Conservation (phyloP, 2,888 invertebrate genomes). For the Acanthosoma haemorrhoidale region DNA sequence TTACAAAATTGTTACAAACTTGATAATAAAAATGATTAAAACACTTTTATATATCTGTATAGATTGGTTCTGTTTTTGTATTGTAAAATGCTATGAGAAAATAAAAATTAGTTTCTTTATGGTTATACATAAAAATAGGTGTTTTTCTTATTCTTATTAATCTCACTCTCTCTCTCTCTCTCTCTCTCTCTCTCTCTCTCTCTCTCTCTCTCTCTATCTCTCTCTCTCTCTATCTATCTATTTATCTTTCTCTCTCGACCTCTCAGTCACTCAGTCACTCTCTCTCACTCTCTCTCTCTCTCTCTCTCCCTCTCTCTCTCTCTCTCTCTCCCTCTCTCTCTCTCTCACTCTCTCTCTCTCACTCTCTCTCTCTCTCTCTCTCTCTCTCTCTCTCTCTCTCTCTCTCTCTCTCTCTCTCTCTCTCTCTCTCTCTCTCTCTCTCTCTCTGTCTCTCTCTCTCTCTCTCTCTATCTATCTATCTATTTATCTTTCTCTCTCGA, state of each 20-base stretch:
- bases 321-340: constrained; percentile 33
- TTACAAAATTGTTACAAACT: too few relatives aligned
- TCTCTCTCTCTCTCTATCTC: neutral
- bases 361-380: neutral
- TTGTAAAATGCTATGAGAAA: too few relatives aligned
- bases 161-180: neutral
- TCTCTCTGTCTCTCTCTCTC: neutral
- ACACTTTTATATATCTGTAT: too few relatives aligned
- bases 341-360: neutral
- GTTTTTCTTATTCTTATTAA: too few relatives aligned
- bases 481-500: neutral
- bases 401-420: constrained; percentile 33
- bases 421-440: constrained; percentile 18
- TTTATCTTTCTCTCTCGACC: neutral
- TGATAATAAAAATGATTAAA: too few relatives aligned
- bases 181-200: neutral
- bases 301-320: constrained; percentile 28
- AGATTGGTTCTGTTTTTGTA: too few relatives aligned
- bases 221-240: too few relatives aligned
- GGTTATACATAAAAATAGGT: too few relatives aligned
- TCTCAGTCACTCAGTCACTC: neutral
- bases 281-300: neutral
- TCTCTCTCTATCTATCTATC: neutral
- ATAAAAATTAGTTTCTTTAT: too few relatives aligned
- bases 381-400: neutral